Conservation (phyloP, 2,888 invertebrate genomes). For the Drosophila lutescens region DNA sequence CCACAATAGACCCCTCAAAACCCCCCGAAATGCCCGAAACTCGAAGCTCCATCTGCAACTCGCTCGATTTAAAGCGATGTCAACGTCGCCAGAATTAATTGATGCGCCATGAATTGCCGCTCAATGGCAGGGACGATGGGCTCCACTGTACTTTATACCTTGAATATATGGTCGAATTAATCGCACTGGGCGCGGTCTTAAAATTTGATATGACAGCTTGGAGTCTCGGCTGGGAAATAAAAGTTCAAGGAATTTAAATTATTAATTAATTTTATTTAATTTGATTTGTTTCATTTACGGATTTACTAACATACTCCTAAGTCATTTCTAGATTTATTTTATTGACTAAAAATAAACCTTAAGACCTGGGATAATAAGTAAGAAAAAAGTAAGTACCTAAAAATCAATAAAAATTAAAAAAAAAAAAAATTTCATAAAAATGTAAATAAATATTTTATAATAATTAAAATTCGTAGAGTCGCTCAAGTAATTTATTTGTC, state of each 20-base stretch:
- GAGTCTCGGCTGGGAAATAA: conserved; percentile 8
- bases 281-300: not conserved
- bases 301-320: too few species aligned
- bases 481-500: too few species aligned
- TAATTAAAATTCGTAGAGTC: too few species aligned
- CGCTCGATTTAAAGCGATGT: conserved; percentile 31
- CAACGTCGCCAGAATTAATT: conserved; percentile 34
- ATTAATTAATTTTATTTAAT: not conserved
- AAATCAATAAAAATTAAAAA: too few species aligned
- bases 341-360: too few species aligned
- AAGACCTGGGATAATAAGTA: too few species aligned
- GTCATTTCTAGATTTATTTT: too few species aligned
- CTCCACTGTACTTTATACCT: not conserved
- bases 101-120: conserved; percentile 32
- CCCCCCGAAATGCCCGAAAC: not conserved
- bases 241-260: not conserved
- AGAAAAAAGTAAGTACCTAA: too few species aligned
- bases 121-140: conserved; percentile 33
- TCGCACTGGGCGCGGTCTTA: conserved; percentile 15
- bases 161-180: conserved; percentile 4
- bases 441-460: too few species aligned
- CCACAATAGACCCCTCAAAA: not conserved
- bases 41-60: not conserved
- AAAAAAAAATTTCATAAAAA: too few species aligned
- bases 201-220: conserved; percentile 16